Evolutionary conservation across 2,888 invertebrate species (phyloP).

Genomic region (Eurois occulta): DNA sequence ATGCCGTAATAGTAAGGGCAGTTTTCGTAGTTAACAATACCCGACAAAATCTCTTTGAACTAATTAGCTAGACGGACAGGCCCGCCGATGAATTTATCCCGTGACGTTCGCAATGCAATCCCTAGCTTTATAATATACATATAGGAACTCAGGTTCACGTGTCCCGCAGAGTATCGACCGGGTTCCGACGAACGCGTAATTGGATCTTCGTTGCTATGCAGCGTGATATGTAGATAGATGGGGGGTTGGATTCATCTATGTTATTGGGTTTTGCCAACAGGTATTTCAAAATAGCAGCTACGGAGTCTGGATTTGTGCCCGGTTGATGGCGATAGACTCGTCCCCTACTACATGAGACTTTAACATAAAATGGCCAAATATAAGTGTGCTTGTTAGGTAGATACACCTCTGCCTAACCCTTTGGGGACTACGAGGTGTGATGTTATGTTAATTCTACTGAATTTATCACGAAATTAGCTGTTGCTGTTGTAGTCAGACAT

Average conservation of each 20-base stretch:
- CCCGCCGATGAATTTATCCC: neutral
- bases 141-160: conserved; percentile 11
- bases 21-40: neutral
- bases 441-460: neutral
- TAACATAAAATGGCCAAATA: neutral
- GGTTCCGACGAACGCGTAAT: conserved; percentile 43
- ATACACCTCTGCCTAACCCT: no score
- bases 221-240: neutral
- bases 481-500: neutral
- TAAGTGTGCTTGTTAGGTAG: no score
- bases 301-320: neutral
- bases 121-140: neutral
- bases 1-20: no score
- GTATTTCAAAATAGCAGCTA: neutral
- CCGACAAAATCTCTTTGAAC: neutral
- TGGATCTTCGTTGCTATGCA: conserved; percentile 19
- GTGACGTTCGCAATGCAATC: neutral
- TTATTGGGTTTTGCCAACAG: neutral
- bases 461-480: neutral
- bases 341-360: neutral
- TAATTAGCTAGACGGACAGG: neutral
- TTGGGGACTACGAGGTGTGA: no score
- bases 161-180: conserved; percentile 35
- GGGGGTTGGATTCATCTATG: conserved; percentile 4
- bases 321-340: neutral